A percentile compares a stretch with the other conserved stretches of the same genome.
Evolutionary conservation across 1,140 invertebrate species (phyloP).

Genomic region (Anoplophora glabripennis): DNA sequence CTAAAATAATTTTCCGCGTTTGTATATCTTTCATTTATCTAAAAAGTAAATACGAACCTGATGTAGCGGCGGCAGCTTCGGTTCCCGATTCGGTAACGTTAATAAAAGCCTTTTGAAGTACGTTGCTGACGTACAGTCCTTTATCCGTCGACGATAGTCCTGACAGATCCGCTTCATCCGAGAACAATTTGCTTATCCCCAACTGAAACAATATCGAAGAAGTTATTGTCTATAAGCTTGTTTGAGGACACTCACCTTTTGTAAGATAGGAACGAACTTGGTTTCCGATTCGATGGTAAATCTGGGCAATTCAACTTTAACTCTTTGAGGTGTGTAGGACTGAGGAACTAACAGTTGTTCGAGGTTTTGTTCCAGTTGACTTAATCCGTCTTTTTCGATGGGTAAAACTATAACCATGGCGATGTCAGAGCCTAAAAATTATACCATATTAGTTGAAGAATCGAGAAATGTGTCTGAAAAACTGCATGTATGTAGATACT

Average conservation of each 20-base stretch:
- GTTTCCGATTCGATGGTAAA: conserved; percentile 48
- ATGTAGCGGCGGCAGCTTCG: conserved; percentile 64
- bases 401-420: conserved; percentile 62
- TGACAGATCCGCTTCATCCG: conserved; percentile 52
- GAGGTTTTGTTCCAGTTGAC: conserved; percentile 19
- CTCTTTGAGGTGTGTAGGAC: conserved; percentile 15
- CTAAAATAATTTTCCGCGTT: too few species aligned
- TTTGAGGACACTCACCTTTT: conserved; percentile 44
- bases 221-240: too few species aligned
- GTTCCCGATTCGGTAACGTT: conserved; percentile 67
- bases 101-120: conserved; percentile 65
- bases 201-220: conserved; percentile 43
- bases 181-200: conserved; percentile 55
- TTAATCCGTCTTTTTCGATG: conserved; percentile 56
- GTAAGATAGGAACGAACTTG: conserved; percentile 37
- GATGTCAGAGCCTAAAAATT: too few species aligned
- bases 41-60: conserved; percentile 39
- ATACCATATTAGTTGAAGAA: too few species aligned
- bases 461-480: too few species aligned
- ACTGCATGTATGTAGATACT: conserved; percentile 19
- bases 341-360: conserved; percentile 8
- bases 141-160: conserved; percentile 35
- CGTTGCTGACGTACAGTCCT: conserved; percentile 40
- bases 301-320: conserved; percentile 43
- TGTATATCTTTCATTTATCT: too few species aligned